phyloP scores from a whole-genome alignment of 2,797 vertebrate genomes.

The Aplochiton taeniatus region DNA sequence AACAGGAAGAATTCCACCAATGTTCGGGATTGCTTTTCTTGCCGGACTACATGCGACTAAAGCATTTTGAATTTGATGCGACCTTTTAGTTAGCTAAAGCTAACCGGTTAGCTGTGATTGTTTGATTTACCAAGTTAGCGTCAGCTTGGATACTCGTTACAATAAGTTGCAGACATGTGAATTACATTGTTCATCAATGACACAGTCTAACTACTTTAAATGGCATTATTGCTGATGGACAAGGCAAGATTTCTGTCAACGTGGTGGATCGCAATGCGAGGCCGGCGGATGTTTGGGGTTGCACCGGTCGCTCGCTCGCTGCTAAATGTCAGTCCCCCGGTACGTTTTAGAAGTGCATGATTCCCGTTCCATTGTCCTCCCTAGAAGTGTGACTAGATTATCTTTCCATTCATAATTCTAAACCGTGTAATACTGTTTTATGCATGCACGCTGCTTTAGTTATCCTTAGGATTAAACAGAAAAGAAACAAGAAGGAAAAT shows the following conservation, averaged over 20 bases:
- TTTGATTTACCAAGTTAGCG: slow-evolving; percentile 53
- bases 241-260: not conserved
- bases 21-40: too few species aligned
- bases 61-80: slow-evolving; percentile 54
- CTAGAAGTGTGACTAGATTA: too few species aligned
- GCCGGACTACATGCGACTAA: slow-evolving; percentile 25
- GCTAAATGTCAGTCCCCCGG: too few species aligned
- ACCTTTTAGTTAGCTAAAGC: slow-evolving; percentile 38
- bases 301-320: not conserved
- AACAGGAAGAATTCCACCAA: not conserved
- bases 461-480: too few species aligned
- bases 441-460: too few species aligned
- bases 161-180: not conserved
- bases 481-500: not conserved
- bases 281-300: not conserved
- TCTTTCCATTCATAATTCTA: too few species aligned
- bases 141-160: slow-evolving; percentile 49
- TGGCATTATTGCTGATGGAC: too few species aligned
- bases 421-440: too few species aligned
- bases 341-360: too few species aligned
- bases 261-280: not conserved
- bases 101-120: slow-evolving; percentile 70
- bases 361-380: too few species aligned
- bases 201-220: too few species aligned
- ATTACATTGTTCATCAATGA: too few species aligned